A percentile compares a stretch with the other conserved stretches of the same genome.
These are phyloP conservation scores for Cheilosia soror DNA, from an alignment of 2,888 invertebrate species.

Conservation along the genomic window DNA sequence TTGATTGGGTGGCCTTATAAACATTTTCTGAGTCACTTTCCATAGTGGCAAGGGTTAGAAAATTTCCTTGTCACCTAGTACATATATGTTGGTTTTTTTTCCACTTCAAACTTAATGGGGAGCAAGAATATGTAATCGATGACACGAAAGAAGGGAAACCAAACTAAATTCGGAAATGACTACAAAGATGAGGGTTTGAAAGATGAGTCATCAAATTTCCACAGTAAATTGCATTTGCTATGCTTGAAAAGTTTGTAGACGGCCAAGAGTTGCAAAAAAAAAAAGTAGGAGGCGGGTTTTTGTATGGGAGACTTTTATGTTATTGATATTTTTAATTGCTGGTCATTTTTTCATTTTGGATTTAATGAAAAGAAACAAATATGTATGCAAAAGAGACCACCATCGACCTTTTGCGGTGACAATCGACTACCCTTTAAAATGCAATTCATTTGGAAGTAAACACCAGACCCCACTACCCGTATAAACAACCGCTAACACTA, in stretches of 20 bases:
- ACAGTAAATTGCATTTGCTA: conserved; percentile 65
- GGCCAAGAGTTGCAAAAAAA: conserved; percentile 13
- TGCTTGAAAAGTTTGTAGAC: conserved; percentile 47
- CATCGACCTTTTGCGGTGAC: conserved; percentile 12
- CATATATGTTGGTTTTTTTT: conserved; percentile 34
- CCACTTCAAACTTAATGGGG: conserved; percentile 16
- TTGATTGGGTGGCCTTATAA: conserved; percentile 58
- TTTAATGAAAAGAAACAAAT: too few relatives aligned
- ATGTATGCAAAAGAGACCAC: not conserved
- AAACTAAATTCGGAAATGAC: conserved; percentile 67
- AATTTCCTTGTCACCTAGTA: conserved; percentile 50
- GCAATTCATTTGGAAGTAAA: conserved; percentile 10
- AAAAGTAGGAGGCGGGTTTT: too few relatives aligned
- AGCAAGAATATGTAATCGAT: conserved; percentile 58
- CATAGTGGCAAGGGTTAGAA: conserved; percentile 56
- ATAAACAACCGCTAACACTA: not conserved
- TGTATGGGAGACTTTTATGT: too few relatives aligned
- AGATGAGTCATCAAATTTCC: conserved; percentile 67
- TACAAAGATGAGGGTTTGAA: conserved; percentile 71
- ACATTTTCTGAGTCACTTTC: conserved; percentile 65
- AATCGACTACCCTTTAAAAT: not conserved
- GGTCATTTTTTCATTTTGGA: too few relatives aligned
- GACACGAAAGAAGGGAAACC: conserved; percentile 21
- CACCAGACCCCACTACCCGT: not conserved
- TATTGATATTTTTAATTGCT: too few relatives aligned